These are phyloP conservation scores for Leptarthrus brevirostris DNA, from an alignment of 2,888 invertebrate species.

Conservation along the genomic window DNA sequence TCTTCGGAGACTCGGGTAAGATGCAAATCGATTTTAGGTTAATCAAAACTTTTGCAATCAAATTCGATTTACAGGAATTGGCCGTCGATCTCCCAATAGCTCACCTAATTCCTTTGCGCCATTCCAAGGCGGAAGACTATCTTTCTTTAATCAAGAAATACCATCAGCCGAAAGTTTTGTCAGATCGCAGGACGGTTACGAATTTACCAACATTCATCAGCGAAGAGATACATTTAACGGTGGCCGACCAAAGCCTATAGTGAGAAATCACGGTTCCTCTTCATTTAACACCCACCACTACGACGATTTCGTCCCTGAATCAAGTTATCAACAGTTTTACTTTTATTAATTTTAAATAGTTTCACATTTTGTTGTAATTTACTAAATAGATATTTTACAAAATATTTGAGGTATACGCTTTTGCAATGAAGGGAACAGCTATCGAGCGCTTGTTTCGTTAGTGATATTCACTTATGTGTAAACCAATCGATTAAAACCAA, in stretches of 20 bases:
- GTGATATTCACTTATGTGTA: not conserved
- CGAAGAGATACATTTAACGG: not conserved
- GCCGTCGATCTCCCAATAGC: not conserved
- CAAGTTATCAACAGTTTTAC: slow-evolving; percentile 7
- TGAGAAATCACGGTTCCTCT: not conserved
- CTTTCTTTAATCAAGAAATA: not conserved
- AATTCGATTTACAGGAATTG: not conserved
- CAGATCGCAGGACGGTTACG: slow-evolving; percentile 21
- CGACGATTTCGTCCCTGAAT: not conserved
- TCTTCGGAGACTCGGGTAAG: slow-evolving; percentile 18
- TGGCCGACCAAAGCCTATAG: not conserved
- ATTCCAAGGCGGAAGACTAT: not conserved
- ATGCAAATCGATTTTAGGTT: not conserved
- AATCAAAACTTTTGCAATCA: too few relatives aligned
- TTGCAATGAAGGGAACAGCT: too few relatives aligned
- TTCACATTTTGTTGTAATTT: slow-evolving; percentile 24
- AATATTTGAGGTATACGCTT: not conserved
- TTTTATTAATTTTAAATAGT: slow-evolving; percentile 21
- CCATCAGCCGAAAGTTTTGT: slow-evolving; percentile 20
- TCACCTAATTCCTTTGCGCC: not conserved
- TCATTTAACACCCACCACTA: not conserved
- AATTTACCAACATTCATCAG: slow-evolving; percentile 33
- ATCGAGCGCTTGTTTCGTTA: too few relatives aligned
- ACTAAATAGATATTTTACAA: not conserved
- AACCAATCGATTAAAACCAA: not conserved